A percentile compares a stretch with the other conserved stretches of the same genome.
Evolutionary conservation across 2,113 vertebrate genomes (phyloP).

Genomic region (Chaetops frenatus): DNA sequence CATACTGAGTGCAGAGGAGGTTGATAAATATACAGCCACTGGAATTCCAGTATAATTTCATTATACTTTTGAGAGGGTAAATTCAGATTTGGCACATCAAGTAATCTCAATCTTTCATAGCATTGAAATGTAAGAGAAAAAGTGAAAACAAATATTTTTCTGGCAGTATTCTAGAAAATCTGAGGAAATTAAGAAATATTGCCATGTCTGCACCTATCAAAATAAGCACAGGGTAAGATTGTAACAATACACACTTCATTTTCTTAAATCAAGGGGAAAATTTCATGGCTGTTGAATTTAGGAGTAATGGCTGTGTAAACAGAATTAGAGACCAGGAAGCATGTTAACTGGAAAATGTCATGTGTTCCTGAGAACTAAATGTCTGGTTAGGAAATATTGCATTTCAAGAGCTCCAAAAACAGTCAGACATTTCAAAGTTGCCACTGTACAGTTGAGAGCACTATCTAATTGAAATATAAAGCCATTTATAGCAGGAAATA

Average conservation of each 20-base stretch:
- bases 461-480: neutral
- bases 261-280: neutral
- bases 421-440: neutral
- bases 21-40: neutral
- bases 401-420: neutral
- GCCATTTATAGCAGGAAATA: neutral
- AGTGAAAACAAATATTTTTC: neutral
- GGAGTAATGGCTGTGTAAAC: neutral
- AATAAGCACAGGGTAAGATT: neutral
- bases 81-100: neutral
- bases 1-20: neutral
- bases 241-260: neutral
- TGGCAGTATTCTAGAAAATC: neutral
- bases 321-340: neutral
- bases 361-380: neutral
- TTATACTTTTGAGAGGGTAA: neutral
- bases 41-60: neutral
- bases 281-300: neutral
- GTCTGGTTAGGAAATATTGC: neutral
- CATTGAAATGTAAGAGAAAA: neutral
- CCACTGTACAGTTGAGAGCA: neutral
- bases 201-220: neutral
- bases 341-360: neutral
- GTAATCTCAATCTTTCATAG: neutral
- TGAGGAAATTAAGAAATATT: neutral